Evolutionary conservation across 2,888 invertebrate genomes (phyloP).

Genomic region (Morpho achilles): DNA sequence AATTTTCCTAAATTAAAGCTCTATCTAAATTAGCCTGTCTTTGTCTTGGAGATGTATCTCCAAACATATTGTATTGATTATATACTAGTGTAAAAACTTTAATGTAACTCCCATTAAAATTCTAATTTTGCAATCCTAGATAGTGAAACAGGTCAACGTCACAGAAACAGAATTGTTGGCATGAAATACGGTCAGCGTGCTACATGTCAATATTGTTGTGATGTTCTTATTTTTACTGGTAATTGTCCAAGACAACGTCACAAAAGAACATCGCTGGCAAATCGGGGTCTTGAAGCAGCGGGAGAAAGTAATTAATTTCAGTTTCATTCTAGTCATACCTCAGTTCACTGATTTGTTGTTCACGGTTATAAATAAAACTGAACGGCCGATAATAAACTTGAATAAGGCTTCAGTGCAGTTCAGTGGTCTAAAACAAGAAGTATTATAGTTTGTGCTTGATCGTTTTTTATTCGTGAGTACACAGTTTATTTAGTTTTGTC

Average conservation of each 20-base stretch:
- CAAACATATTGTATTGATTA: too few species aligned
- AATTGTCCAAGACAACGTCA: slow-evolving; percentile 70
- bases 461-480: slow-evolving; percentile 12
- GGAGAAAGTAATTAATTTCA: slow-evolving; percentile 68
- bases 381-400: slow-evolving; percentile 36
- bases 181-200: slow-evolving; percentile 66
- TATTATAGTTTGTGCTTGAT: slow-evolving; percentile 1
- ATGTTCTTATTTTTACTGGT: slow-evolving; percentile 71
- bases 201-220: slow-evolving; percentile 66
- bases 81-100: too few species aligned
- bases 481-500: too few species aligned
- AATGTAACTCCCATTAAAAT: too few species aligned
- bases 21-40: too few species aligned
- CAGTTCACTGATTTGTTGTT: slow-evolving; percentile 47
- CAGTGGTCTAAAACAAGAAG: slow-evolving; percentile 14
- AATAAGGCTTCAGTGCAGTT: slow-evolving; percentile 19
- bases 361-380: slow-evolving; percentile 56
- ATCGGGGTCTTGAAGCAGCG: slow-evolving; percentile 47
- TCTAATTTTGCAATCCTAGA: background rate
- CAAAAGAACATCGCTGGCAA: slow-evolving; percentile 42
- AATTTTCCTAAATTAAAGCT: too few species aligned
- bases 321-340: slow-evolving; percentile 55
- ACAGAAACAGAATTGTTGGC: slow-evolving; percentile 56
- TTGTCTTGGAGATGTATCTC: too few species aligned
- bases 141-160: slow-evolving; percentile 25